phyloP scores from a whole-genome alignment of 2,113 vertebrate species.

The Sceloporus undulatus region DNA sequence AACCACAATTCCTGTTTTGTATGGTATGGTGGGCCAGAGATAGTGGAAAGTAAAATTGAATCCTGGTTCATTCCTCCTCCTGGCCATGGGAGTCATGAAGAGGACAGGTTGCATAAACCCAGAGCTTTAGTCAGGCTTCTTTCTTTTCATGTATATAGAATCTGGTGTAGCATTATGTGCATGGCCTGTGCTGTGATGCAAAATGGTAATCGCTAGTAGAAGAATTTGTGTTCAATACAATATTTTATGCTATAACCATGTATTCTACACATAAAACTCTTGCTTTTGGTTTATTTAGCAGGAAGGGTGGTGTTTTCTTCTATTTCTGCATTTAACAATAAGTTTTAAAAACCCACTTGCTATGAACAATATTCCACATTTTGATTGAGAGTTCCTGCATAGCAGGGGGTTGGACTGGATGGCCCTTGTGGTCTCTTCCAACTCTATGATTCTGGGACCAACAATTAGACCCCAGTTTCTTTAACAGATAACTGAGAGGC shows the following conservation, averaged over 20 bases:
- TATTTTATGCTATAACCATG: not conserved
- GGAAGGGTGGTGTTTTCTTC: not conserved
- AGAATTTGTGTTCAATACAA: not conserved
- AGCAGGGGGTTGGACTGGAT: too few relatives aligned
- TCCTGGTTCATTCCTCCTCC: not conserved
- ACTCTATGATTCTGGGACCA: too few relatives aligned
- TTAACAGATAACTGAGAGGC: not conserved
- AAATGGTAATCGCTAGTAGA: not conserved
- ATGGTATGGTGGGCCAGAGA: not conserved
- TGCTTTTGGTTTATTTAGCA: not conserved
- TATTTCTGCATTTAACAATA: not conserved
- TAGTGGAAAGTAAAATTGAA: not conserved
- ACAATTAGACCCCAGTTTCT: not conserved
- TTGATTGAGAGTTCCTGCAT: not conserved
- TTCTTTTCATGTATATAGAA: not conserved
- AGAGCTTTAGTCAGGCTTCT: not conserved
- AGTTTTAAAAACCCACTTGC: not conserved
- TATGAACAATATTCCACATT: not conserved
- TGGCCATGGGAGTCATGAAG: too few relatives aligned
- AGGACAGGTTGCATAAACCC: not conserved
- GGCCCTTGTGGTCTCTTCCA: too few relatives aligned
- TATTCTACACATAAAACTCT: not conserved
- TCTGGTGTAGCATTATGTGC: not conserved
- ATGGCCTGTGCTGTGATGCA: not conserved
- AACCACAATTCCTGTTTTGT: not conserved